These are phyloP conservation scores for Tolmerus cingulatus DNA, from an alignment of 2,888 invertebrate genomes.

Conservation along the genomic window DNA sequence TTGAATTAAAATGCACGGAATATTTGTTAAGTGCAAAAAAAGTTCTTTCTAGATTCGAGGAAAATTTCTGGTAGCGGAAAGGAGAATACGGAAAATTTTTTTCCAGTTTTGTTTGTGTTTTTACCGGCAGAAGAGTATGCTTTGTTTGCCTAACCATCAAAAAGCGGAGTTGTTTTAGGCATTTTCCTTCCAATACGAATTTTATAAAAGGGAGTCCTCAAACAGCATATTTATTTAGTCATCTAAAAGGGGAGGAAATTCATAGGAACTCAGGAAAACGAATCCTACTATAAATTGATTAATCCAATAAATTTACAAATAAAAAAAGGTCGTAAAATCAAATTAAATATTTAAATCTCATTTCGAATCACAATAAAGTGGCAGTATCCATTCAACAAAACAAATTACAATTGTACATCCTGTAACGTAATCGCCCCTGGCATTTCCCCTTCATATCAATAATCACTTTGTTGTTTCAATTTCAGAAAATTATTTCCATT, in stretches of 20 bases:
- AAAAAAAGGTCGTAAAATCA: neutral
- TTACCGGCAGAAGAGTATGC: neutral
- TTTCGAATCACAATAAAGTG: neutral
- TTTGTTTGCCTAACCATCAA: neutral
- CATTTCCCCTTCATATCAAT: neutral
- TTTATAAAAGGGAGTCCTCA: neutral
- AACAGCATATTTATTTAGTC: neutral
- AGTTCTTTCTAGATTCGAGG: neutral
- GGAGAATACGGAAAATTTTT: neutral
- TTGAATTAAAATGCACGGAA: slow-evolving; percentile 18
- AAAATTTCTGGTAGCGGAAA: neutral
- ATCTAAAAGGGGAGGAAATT: neutral
- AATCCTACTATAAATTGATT: neutral
- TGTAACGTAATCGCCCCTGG: neutral
- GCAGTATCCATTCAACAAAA: neutral
- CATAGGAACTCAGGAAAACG: neutral
- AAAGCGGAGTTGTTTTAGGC: neutral
- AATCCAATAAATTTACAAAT: neutral
- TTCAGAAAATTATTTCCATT: neutral
- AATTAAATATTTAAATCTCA: neutral
- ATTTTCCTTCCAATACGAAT: neutral
- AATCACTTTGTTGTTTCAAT: neutral
- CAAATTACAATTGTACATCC: neutral
- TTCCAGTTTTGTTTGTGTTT: neutral
- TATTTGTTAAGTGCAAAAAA: slow-evolving; percentile 1